Conservation (phyloP, 2,888 invertebrate genomes). For the Eudasyphora cyanicolor region DNA sequence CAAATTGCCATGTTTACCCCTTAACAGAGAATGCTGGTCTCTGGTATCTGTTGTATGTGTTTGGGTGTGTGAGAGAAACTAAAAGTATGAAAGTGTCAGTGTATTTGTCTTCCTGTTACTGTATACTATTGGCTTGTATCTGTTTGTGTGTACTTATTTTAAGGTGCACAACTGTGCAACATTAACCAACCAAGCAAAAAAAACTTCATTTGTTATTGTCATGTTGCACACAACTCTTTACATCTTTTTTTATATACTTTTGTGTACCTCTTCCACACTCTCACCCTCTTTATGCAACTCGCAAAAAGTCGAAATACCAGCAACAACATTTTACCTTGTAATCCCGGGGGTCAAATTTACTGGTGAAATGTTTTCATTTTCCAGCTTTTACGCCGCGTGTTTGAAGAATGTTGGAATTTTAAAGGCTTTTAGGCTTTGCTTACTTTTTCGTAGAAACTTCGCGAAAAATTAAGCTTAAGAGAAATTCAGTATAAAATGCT, state of each 20-base stretch:
- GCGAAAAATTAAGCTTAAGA: not conserved
- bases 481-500: not conserved
- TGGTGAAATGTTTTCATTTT: not conserved
- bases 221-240: not conserved
- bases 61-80: not conserved
- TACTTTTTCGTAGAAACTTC: not conserved
- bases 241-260: no score
- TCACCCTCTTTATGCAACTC: no score
- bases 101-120: not conserved
- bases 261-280: no score
- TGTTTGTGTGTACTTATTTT: no score
- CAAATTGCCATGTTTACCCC: slow-evolving; percentile 21
- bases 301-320: not conserved
- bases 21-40: not conserved
- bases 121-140: not conserved
- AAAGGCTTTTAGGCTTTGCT: not conserved
- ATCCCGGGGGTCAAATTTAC: not conserved
- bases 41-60: not conserved
- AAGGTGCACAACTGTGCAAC: not conserved
- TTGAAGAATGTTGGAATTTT: not conserved
- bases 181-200: not conserved
- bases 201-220: not conserved
- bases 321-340: not conserved
- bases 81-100: not conserved
- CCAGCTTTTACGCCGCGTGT: no score